These are phyloP conservation scores for Cariama cristata DNA, from an alignment of 2,113 vertebrate species.

Conservation along the genomic window DNA sequence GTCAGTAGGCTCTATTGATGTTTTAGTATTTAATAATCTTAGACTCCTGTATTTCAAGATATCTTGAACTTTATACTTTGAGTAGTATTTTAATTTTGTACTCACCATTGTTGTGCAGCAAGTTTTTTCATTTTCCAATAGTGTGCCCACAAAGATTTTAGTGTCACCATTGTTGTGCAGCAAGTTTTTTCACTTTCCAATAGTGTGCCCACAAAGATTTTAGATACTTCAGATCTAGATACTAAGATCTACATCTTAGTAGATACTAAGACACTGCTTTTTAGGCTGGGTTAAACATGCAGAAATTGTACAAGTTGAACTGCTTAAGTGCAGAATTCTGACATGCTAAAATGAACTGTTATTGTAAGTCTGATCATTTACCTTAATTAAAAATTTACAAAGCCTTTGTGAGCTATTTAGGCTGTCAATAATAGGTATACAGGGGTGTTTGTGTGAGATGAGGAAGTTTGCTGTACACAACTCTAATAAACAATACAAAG, in stretches of 20 bases:
- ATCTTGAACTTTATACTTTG: constrained; percentile 3
- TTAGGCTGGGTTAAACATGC: not conserved
- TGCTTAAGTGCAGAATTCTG: constrained; percentile 35
- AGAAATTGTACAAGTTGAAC: not conserved
- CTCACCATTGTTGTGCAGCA: not conserved
- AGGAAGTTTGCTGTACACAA: not conserved
- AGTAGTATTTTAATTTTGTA: not conserved
- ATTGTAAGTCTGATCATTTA: constrained; percentile 6
- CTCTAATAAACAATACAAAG: not conserved
- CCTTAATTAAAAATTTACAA: constrained; percentile 70
- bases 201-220: no score
- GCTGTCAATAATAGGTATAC: not conserved
- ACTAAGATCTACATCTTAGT: not conserved
- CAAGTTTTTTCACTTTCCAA: no score
- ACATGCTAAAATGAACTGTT: constrained; percentile 2
- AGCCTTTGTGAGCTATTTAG: constrained; percentile 31
- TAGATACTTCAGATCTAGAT: no score
- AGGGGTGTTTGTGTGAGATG: not conserved
- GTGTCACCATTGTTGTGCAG: no score
- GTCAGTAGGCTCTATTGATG: not conserved
- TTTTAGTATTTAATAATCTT: not conserved
- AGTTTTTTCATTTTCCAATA: not conserved
- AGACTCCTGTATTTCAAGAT: not conserved
- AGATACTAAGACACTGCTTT: not conserved
- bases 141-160: not conserved